Evolutionary conservation across 2,797 vertebrate genomes (phyloP).

Genomic region (Cyclura pinguis): DNA sequence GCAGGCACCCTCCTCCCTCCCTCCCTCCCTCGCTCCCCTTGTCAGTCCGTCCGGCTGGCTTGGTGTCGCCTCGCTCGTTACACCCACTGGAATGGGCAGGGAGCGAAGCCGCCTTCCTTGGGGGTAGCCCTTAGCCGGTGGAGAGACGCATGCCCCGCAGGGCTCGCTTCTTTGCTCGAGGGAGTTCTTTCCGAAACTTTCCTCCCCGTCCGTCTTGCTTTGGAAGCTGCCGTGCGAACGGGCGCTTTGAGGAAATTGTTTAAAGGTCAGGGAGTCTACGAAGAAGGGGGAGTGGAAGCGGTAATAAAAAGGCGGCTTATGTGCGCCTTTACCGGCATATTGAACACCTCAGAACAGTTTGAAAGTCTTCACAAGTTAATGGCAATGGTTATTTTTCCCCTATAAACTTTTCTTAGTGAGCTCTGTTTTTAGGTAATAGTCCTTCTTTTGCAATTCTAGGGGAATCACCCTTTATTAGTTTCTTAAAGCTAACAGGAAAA

Average conservation of each 20-base stretch:
- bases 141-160: constrained; percentile 11
- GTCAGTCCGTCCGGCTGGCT: background rate
- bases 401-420: background rate
- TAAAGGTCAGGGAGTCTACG: background rate
- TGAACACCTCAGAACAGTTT: background rate
- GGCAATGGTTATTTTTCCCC: background rate
- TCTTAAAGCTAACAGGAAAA: background rate
- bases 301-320: too few relatives aligned
- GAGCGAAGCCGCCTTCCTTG: constrained; percentile 2
- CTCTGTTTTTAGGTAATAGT: background rate
- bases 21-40: background rate
- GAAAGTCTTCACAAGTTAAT: background rate
- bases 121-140: too few relatives aligned
- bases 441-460: background rate
- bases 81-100: constrained; percentile 36
- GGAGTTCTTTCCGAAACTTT: background rate
- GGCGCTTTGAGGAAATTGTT: background rate
- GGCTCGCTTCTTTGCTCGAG: background rate
- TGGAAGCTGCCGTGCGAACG: background rate
- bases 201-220: background rate
- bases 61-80: constrained; percentile 25
- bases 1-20: constrained; percentile 10
- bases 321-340: too few relatives aligned
- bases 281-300: too few relatives aligned
- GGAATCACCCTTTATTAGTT: background rate